Percentiles rank a stretch among this genome's conserved stretches.
Evolutionary conservation across 2,797 vertebrate species (phyloP).

Genomic region (Gambelia wislizenii): DNA sequence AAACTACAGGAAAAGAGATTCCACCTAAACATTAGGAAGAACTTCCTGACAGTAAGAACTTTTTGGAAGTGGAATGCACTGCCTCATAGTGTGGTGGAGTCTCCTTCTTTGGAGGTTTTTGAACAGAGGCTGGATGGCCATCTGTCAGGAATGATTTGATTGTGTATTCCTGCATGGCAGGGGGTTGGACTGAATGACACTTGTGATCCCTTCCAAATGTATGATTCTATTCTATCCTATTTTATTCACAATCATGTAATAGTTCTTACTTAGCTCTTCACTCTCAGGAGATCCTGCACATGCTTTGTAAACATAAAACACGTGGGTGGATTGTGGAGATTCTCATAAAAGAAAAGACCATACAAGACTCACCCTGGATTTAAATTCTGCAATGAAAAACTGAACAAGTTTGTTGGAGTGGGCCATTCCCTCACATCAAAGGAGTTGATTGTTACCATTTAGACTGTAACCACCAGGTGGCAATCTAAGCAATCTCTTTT

Average conservation of each 20-base stretch:
- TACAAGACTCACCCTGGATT: neutral
- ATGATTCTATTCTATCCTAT: no score
- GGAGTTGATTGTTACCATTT: slow-evolving; percentile 28
- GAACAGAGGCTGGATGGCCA: no score
- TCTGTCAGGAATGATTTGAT: no score
- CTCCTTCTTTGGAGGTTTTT: no score
- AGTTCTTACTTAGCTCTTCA: neutral
- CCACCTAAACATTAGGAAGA: no score
- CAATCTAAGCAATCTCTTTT: slow-evolving; percentile 54
- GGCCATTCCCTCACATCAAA: neutral
- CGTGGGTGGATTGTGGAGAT: neutral
- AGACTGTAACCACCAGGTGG: slow-evolving; percentile 67
- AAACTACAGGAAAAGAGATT: no score
- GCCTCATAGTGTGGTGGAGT: no score
- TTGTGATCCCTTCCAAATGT: no score
- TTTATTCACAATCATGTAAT: neutral
- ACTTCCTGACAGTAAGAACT: no score
- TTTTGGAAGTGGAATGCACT: no score
- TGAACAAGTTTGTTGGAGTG: neutral
- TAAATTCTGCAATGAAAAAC: neutral
- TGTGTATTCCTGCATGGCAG: no score
- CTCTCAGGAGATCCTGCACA: neutral
- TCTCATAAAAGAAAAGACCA: neutral
- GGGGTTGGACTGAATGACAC: no score
- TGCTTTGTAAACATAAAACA: neutral